phyloP scores from a whole-genome alignment of 1,140 invertebrate genomes.

The Glossosoma conforme region DNA sequence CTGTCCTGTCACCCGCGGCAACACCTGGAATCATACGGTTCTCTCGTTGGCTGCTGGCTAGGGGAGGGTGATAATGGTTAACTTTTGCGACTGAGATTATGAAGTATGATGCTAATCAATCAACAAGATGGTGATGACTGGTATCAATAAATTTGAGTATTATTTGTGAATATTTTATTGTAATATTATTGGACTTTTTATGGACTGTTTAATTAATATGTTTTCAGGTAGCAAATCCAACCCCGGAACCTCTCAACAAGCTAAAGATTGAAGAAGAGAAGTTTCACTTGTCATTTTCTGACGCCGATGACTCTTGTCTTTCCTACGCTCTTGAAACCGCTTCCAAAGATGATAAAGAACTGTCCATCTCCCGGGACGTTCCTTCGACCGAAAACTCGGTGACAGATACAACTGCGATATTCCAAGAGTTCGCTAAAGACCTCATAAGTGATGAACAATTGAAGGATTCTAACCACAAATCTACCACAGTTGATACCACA shows the following conservation, averaged over 20 bases:
- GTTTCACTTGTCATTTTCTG: background rate
- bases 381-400: no score
- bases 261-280: constrained; percentile 6
- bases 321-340: background rate
- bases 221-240: background rate
- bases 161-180: no score
- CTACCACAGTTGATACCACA: background rate
- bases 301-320: background rate
- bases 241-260: background rate
- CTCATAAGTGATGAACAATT: background rate
- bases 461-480: background rate
- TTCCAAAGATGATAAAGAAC: background rate
- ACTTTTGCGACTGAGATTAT: no score
- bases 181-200: background rate
- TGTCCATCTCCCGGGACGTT: background rate
- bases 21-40: no score
- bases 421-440: background rate
- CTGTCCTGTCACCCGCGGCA: no score
- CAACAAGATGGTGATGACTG: background rate
- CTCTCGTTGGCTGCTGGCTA: no score
- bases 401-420: background rate
- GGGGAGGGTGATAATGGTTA: no score
- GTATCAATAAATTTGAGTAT: no score
- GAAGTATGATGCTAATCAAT: no score
- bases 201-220: background rate